Percentiles rank a stretch among this genome's conserved stretches.
Evolutionary conservation across 2,113 vertebrate genomes (phyloP).

Genomic region (Lampris incognitus): DNA sequence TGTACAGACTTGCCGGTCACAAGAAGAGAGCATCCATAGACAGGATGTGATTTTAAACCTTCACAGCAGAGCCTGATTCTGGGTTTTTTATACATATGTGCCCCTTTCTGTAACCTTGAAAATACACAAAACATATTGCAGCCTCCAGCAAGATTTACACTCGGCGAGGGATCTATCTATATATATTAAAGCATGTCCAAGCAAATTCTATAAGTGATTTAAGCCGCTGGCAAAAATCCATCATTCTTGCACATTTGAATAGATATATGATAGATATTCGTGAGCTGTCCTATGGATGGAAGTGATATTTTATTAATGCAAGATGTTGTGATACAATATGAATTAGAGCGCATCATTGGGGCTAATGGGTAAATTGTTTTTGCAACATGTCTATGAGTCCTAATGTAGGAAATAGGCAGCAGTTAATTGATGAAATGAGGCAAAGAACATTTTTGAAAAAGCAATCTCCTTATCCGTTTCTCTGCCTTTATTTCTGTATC

Average conservation of each 20-base stretch:
- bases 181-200: neutral
- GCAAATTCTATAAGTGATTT: no score
- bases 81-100: neutral
- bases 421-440: no score
- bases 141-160: no score
- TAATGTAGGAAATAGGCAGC: neutral
- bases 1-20: neutral
- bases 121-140: neutral
- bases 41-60: neutral
- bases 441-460: no score
- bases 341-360: constrained; percentile 34
- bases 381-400: constrained; percentile 26
- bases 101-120: constrained; percentile 2
- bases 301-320: constrained; percentile 42
- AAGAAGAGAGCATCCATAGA: neutral
- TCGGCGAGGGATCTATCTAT: neutral
- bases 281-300: constrained; percentile 27
- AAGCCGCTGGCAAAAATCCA: no score
- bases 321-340: constrained; percentile 3
- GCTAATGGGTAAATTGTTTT: constrained; percentile 31
- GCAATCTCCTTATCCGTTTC: no score
- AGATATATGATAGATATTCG: neutral
- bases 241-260: no score
- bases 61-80: neutral
- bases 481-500: no score